Conservation (phyloP, 2,113 vertebrate species). For the Platysternon megacephalum region DNA sequence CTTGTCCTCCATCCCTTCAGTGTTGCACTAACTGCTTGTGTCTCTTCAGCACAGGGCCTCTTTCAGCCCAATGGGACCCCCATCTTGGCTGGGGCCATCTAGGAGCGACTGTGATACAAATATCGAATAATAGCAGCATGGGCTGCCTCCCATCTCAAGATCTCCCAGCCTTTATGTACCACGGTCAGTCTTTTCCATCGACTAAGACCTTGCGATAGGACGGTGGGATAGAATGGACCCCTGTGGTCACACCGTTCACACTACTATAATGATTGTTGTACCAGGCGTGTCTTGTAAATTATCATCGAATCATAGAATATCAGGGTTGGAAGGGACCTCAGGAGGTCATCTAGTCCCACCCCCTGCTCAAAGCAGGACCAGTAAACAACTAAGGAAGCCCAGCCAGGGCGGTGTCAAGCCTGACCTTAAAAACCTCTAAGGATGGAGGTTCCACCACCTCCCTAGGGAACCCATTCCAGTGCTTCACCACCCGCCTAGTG, state of each 20-base stretch:
- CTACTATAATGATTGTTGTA: not conserved
- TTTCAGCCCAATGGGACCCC: not conserved
- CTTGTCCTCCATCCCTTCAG: not conserved
- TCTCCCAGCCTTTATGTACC: not conserved
- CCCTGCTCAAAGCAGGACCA: too few relatives aligned
- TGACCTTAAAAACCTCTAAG: too few relatives aligned
- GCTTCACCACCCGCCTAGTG: too few relatives aligned
- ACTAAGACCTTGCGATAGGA: not conserved
- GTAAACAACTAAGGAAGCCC: too few relatives aligned
- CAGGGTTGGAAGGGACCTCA: too few relatives aligned
- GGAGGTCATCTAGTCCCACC: too few relatives aligned
- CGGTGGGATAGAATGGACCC: not conserved
- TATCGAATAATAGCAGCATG: not conserved
- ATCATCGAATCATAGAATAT: too few relatives aligned
- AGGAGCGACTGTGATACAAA: not conserved
- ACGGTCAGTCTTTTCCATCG: not conserved
- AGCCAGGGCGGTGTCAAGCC: too few relatives aligned
- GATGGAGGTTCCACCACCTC: too few relatives aligned
- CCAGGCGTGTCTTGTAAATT: not conserved
- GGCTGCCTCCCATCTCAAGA: not conserved
- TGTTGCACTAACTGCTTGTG: not conserved
- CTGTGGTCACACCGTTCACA: not conserved
- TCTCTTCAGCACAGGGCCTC: not conserved
- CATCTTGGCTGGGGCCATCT: not conserved
- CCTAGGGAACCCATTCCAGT: too few relatives aligned